Percentiles rank a stretch among this genome's conserved stretches.
Conservation (phyloP, 2,113 vertebrate species). For the Cyprinodon tularosa region DNA sequence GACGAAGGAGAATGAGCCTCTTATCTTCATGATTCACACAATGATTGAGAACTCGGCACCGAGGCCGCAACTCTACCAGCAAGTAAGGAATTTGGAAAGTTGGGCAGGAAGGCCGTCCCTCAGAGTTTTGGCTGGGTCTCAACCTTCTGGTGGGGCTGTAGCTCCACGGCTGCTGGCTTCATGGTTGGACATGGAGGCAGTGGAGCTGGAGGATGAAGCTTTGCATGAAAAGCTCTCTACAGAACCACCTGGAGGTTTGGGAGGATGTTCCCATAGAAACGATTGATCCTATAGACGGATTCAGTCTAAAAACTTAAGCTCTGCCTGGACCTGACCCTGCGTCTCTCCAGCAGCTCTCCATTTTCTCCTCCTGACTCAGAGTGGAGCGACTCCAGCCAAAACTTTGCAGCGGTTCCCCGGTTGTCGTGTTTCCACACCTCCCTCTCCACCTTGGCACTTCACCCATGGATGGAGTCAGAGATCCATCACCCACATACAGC, state of each 20-base stretch:
- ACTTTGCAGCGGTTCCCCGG: slow-evolving; percentile 16
- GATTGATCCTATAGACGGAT: not conserved
- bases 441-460: slow-evolving; percentile 43
- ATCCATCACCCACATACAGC: slow-evolving; percentile 10
- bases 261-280: not conserved
- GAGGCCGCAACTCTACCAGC: slow-evolving; percentile 99
- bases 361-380: not conserved
- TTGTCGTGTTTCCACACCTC: slow-evolving; percentile 9
- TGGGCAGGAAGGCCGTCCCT: slow-evolving; percentile 38
- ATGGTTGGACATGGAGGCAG: not conserved
- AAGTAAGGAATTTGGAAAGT: slow-evolving; percentile 91
- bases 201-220: not conserved
- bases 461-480: slow-evolving; percentile 50
- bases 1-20: slow-evolving; percentile 99
- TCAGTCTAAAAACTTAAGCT: not conserved
- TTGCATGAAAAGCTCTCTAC: not conserved
- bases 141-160: not conserved
- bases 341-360: not conserved
- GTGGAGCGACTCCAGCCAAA: slow-evolving; percentile 44
- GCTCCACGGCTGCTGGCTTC: not conserved
- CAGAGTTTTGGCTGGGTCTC: slow-evolving; percentile 4
- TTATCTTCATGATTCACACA: slow-evolving; percentile 99
- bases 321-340: not conserved
- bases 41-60: slow-evolving; percentile 99
- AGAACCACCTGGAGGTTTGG: not conserved